phyloP scores from a whole-genome alignment of 2,888 invertebrate species.

The Dasypogon diadema region DNA sequence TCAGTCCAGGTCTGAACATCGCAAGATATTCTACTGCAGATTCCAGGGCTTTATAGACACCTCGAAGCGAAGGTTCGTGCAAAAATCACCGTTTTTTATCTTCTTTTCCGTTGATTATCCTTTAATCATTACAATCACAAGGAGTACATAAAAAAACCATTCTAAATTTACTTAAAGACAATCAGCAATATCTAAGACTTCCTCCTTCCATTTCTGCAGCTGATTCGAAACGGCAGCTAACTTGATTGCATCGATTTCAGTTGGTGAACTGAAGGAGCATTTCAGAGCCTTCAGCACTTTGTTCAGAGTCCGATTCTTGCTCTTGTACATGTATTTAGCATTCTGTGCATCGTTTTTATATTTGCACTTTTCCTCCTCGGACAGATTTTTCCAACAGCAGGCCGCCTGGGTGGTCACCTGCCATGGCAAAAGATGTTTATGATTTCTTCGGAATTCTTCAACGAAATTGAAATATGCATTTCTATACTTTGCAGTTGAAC shows the following conservation, averaged over 20 bases:
- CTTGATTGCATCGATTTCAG: neutral
- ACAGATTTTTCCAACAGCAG: slow-evolving; percentile 20
- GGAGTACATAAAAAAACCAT: too few species aligned
- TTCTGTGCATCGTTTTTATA: slow-evolving; percentile 29
- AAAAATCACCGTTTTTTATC: too few species aligned
- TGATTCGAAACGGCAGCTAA: slow-evolving; percentile 14
- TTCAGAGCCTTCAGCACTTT: slow-evolving; percentile 18
- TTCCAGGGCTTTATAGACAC: too few species aligned
- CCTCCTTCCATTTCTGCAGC: slow-evolving; percentile 44
- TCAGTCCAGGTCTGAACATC: too few species aligned
- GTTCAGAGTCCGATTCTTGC: slow-evolving; percentile 45
- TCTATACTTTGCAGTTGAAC: slow-evolving; percentile 2
- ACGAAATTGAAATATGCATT: slow-evolving; percentile 49
- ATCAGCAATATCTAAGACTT: slow-evolving; percentile 6
- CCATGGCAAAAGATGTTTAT: slow-evolving; percentile 20
- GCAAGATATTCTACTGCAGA: too few species aligned
- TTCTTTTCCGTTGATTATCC: too few species aligned
- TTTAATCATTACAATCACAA: too few species aligned
- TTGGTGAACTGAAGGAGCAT: neutral
- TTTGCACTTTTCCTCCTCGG: neutral
- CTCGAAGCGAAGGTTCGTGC: too few species aligned
- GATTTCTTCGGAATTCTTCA: slow-evolving; percentile 12
- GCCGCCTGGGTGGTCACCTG: slow-evolving; percentile 28
- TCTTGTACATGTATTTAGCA: slow-evolving; percentile 42
- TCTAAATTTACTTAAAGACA: neutral